phyloP scores from a whole-genome alignment of 2,888 invertebrate species.

The Melanophora roralis region DNA sequence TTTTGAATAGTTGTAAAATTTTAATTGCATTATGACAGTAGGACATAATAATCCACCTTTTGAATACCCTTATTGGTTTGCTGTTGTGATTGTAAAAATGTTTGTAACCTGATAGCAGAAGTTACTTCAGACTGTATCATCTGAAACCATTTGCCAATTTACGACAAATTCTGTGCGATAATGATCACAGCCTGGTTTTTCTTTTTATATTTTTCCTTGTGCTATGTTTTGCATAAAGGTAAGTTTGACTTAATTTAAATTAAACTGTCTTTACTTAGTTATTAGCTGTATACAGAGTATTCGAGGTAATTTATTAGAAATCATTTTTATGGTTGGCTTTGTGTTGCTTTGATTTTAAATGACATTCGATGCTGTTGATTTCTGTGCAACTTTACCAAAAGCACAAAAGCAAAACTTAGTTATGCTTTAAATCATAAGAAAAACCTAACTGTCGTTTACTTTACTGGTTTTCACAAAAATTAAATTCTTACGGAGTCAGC shows the following conservation, averaged over 20 bases:
- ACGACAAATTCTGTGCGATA: constrained; percentile 48
- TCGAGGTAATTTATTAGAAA: constrained; percentile 24
- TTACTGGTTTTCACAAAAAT: constrained; percentile 41
- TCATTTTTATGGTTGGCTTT: not conserved
- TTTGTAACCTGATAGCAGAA: constrained; percentile 16
- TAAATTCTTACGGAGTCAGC: no score
- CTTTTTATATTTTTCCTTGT: not conserved
- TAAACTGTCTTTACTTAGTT: constrained; percentile 36
- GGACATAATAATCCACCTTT: no score
- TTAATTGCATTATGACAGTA: no score
- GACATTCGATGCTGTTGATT: constrained; percentile 46
- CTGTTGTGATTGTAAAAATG: constrained; percentile 6
- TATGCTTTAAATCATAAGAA: constrained; percentile 54
- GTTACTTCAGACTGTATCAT: not conserved
- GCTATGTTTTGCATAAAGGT: not conserved
- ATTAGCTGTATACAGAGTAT: constrained; percentile 30
- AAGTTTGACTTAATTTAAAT: constrained; percentile 47
- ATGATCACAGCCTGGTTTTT: constrained; percentile 20
- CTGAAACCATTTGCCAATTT: constrained; percentile 24
- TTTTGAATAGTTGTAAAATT: no score
- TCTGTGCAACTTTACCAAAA: constrained; percentile 18
- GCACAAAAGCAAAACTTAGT: constrained; percentile 9
- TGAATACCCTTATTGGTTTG: not conserved
- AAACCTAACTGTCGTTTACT: constrained; percentile 49
- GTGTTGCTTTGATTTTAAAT: constrained; percentile 41